Evolutionary conservation across 2,797 vertebrate species (phyloP), one percentile per base, ranked within the genome.

Genomic region (Kryptolebias ocellatus): DNA sequence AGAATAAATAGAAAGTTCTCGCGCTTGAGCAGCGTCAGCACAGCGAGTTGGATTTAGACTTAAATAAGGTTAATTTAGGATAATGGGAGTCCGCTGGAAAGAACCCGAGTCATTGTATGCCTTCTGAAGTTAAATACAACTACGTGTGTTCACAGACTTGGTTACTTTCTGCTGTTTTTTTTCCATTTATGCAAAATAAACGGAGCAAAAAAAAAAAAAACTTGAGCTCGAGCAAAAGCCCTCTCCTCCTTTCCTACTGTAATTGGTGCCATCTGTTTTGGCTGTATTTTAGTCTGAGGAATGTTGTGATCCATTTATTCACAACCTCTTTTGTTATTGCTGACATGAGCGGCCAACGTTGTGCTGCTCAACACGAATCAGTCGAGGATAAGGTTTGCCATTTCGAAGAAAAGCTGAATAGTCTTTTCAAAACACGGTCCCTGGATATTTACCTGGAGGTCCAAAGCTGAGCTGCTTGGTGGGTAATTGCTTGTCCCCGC

Each of bases 211-310:
- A 24, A 24, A 24, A 24, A 24, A 24, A 24, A 62, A 52, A 39
- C 44, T 59, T 14, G 8, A 64, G 66, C 69, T 65, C 14, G 5
- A 64, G 64, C 69, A 64, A 24, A 44, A 74, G 61, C 4, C 0
- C 47, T 81, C 74, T 72, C 59, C 75, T 75, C 42, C 60, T 82
- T 79, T 63, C 47, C 63, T 53, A 69, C 75, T 86, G 79, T 90
- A 91, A 92, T 89, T 85, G 81, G 74, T 88, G 84, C 87, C 87
- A 90, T 90, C 89, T 93, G 89, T 85, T 85, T 83, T 77, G 67
- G 70, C 76, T 64, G 72, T 78, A 67, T 79, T 81, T 84, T 31
- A 57, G 81, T 84, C 60, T 53, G 44, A 67, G 80, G 80, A 90
- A 89, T 85, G 80, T 60, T 76, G 64, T 20, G 51, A 89, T 89